Base-by-base conservation (phyloP, 1,140 invertebrate genomes). In the Gonioctena quinquepunctata region DNA sequence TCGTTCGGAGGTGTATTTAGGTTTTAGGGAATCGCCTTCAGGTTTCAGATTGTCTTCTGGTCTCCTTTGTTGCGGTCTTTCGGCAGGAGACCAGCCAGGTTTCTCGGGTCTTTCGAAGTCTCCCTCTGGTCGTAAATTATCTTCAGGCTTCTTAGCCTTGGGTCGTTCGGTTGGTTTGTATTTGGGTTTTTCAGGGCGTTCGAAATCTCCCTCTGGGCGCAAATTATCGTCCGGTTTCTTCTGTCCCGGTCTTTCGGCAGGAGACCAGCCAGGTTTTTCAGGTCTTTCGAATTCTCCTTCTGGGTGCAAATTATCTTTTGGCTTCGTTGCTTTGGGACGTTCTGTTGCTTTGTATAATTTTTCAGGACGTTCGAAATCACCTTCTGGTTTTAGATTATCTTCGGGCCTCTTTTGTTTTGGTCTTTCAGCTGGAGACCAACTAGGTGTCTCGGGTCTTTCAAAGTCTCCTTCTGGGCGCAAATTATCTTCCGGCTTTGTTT, bases 21-120 rank as follows among this genome's bases (percentile, higher is more conserved):
- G 83, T 61, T 81, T 82, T 57, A 86, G 84, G 76, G 91, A 91
- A 54, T 90, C 88, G 13, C 91, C 91, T 78, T 92, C 90, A 8
- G 90, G 86, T 3, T 80, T 67, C 11, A 92, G 75, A 68, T 87
- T 78, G 59, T 90, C 89, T 73, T 86, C 79, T 79, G 6, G 80
- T 77, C 87, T 88, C 21, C 86, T 79, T 63, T 74, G 78, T 75
- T 84, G 80, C 8, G 84, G 83, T 66, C 84, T 80, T 73, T 88
- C 88, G 66, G 84, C 87, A 19, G 84, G 86, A 6, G 25, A 42
- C 57, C 77, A 84, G 11, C 65, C 68, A 3, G 75, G 68, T 71
- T 77, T 73, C n/a, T 79, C 78, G 7, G 72, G 79, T 16, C 68
- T 48, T 71, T 87, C 84, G 80, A 91, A 89, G 2, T 88, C 86